Evolutionary conservation across 1,140 invertebrate species (phyloP).

Genomic region (Ephestia elutella): DNA sequence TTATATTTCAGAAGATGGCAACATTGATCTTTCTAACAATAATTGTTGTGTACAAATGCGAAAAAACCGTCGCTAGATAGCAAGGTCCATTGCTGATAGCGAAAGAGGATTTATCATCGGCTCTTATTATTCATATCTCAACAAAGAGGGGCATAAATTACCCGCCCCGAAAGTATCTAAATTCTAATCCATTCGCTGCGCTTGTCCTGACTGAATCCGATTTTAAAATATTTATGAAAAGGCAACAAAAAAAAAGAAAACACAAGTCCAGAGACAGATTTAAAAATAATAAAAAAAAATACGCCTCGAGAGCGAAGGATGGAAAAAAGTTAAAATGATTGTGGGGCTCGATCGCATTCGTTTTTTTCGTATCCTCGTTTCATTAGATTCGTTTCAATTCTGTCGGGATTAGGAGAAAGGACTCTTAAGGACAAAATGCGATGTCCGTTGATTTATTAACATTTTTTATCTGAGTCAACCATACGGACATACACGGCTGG

Average conservation of each 20-base stretch:
- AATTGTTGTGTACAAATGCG: too few relatives aligned
- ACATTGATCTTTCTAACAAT: too few relatives aligned
- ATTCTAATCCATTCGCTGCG: slow-evolving; percentile 70
- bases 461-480: slow-evolving; percentile 18
- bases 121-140: slow-evolving; percentile 67
- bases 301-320: slow-evolving; percentile 47
- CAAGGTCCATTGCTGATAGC: slow-evolving; percentile 28
- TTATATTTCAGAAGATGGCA: too few relatives aligned
- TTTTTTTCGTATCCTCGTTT: slow-evolving; percentile 54
- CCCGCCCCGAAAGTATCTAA: slow-evolving; percentile 68
- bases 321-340: slow-evolving; percentile 69
- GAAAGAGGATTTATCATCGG: slow-evolving; percentile 45
- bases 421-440: slow-evolving; percentile 58
- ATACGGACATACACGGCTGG: too few relatives aligned
- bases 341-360: slow-evolving; percentile 48
- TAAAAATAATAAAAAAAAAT: slow-evolving; percentile 62
- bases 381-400: slow-evolving; percentile 71
- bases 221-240: slow-evolving; percentile 73
- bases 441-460: slow-evolving; percentile 64
- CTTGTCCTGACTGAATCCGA: slow-evolving; percentile 66
- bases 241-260: slow-evolving; percentile 51
- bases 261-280: slow-evolving; percentile 49
- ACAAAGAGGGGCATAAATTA: slow-evolving; percentile 69
- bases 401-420: slow-evolving; percentile 63
- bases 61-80: too few relatives aligned